Conservation (phyloP, 1,140 invertebrate species). For the Brachionus paranguensis region DNA sequence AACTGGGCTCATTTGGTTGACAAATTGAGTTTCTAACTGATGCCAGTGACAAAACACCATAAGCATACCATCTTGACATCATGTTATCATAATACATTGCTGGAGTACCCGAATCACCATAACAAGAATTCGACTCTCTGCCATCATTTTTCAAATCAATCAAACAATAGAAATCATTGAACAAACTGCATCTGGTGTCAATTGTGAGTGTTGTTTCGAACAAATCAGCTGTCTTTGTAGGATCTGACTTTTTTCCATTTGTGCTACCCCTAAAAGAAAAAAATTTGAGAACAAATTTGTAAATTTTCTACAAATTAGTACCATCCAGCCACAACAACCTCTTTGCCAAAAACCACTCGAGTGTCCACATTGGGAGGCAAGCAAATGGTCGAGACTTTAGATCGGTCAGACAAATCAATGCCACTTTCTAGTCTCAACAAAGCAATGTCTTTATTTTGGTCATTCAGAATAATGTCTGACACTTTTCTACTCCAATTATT, state of each 20-base stretch:
- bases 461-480: neutral
- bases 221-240: neutral
- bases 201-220: neutral
- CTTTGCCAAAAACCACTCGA: neutral
- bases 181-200: neutral
- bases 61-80: neutral
- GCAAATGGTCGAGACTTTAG: neutral
- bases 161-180: neutral
- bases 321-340: constrained; percentile 26
- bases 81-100: neutral
- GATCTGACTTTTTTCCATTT: neutral
- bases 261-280: neutral
- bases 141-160: neutral
- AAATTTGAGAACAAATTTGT: neutral
- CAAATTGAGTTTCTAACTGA: neutral
- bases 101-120: constrained; percentile 10
- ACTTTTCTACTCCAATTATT: neutral
- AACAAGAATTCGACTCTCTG: neutral
- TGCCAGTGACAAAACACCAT: neutral
- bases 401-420: neutral
- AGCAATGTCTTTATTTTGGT: neutral
- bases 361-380: neutral
- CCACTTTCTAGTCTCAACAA: neutral
- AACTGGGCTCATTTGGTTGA: neutral
- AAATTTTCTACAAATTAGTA: neutral